phyloP scores from a whole-genome alignment of 1,140 invertebrate species.

The Ostrea denselamellosa region DNA sequence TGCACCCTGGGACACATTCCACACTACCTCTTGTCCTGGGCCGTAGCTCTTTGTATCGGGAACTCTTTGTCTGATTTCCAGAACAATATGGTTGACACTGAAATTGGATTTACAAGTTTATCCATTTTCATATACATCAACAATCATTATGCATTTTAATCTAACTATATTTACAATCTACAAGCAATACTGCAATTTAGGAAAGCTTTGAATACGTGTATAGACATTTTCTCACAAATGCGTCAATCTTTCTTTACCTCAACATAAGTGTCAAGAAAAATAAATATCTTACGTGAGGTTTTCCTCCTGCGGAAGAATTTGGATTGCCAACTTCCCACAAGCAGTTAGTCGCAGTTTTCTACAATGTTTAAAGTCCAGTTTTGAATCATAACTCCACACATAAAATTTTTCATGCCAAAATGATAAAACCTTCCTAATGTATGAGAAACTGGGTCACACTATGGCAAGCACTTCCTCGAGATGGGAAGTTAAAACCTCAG shows the following conservation, averaged over 20 bases:
- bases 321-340: slow-evolving; percentile 63
- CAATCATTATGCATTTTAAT: too few species aligned
- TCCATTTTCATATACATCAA: too few species aligned
- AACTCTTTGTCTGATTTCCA: slow-evolving; percentile 64
- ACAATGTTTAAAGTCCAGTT: neutral
- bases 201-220: too few species aligned
- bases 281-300: slow-evolving; percentile 53
- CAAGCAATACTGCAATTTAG: too few species aligned
- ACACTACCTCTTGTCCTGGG: slow-evolving; percentile 66
- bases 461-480: too few species aligned
- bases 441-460: too few species aligned
- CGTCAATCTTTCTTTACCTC: too few species aligned
- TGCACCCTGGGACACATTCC: slow-evolving; percentile 67
- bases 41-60: slow-evolving; percentile 65
- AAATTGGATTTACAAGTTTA: neutral
- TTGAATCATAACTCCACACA: neutral
- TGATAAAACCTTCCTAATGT: neutral
- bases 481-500: neutral
- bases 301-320: slow-evolving; percentile 71
- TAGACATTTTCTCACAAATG: too few species aligned
- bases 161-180: too few species aligned
- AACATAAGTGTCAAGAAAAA: too few species aligned
- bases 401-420: neutral
- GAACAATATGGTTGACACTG: slow-evolving; percentile 65
- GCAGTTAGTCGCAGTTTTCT: slow-evolving; percentile 67